These are phyloP conservation scores for Sarcophilus harrisii DNA, from an alignment of 2,797 vertebrate genomes.

Conservation along the genomic window DNA sequence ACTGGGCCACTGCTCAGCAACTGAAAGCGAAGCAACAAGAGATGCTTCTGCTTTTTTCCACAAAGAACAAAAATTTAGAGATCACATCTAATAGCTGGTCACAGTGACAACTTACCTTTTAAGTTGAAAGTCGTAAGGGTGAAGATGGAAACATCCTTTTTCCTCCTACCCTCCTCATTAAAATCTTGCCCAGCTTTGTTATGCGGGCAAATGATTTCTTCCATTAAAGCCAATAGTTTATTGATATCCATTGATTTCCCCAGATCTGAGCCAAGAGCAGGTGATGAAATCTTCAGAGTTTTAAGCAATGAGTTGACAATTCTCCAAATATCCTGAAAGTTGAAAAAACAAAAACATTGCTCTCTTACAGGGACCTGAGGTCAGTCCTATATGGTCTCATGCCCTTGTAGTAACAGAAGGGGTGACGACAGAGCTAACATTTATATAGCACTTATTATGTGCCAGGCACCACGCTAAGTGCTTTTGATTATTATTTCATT, in stretches of 20 bases:
- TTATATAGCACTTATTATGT: neutral
- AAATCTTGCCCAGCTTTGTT: slow-evolving; percentile 85
- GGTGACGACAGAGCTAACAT: neutral
- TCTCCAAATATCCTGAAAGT: slow-evolving; percentile 90
- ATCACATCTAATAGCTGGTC: neutral
- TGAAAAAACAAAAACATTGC: slow-evolving; percentile 42
- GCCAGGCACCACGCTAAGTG: neutral
- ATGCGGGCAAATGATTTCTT: slow-evolving; percentile 91
- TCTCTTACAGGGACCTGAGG: neutral
- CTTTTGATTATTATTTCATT: neutral
- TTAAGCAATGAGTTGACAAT: slow-evolving; percentile 92
- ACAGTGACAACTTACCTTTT: slow-evolving; percentile 84
- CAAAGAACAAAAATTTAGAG: neutral
- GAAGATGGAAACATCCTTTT: slow-evolving; percentile 83
- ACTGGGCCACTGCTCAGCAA: neutral
- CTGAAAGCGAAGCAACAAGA: neutral
- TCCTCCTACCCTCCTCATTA: slow-evolving; percentile 86
- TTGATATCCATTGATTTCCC: slow-evolving; percentile 91
- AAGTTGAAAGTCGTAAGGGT: slow-evolving; percentile 84
- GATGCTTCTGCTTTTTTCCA: neutral
- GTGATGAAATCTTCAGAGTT: slow-evolving; percentile 88
- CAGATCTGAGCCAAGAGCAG: slow-evolving; percentile 81
- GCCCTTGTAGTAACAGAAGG: neutral
- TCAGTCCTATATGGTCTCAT: neutral
- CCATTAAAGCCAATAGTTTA: slow-evolving; percentile 91